Evolutionary conservation across 2,888 invertebrate species (phyloP).

Genomic region (Lasioglossum morio): DNA sequence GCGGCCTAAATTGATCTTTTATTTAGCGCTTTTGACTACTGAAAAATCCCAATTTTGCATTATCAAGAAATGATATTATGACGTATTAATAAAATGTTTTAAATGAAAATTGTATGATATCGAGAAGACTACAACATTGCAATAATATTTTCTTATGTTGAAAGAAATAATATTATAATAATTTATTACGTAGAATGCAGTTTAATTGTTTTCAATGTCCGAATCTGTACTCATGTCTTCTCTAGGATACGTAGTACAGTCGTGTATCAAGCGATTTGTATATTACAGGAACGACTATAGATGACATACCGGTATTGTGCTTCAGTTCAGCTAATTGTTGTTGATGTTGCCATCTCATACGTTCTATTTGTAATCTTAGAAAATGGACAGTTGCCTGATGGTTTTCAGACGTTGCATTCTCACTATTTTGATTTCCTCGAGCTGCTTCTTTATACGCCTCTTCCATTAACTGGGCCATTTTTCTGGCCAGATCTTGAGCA

Average conservation of each 20-base stretch:
- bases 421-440: slow-evolving; percentile 62
- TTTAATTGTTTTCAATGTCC: neutral
- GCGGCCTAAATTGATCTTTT: too few species aligned
- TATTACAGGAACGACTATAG: neutral
- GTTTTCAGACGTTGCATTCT: slow-evolving; percentile 69
- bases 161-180: too few species aligned
- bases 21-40: too few species aligned
- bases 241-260: neutral
- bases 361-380: slow-evolving; percentile 90
- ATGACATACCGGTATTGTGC: slow-evolving; percentile 88
- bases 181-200: too few species aligned
- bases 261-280: neutral
- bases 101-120: too few species aligned
- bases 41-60: too few species aligned
- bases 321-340: slow-evolving; percentile 91
- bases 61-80: neutral
- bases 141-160: too few species aligned
- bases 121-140: too few species aligned
- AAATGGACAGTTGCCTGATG: slow-evolving; percentile 87
- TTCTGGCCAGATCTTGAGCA: slow-evolving; percentile 78
- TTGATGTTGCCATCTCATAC: slow-evolving; percentile 89
- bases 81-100: neutral
- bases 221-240: neutral
- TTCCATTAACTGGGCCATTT: slow-evolving; percentile 81
- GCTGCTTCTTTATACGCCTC: slow-evolving; percentile 78